phyloP scores from a whole-genome alignment of 2,113 vertebrate species.

The Tetraodon nigroviridis region DNA sequence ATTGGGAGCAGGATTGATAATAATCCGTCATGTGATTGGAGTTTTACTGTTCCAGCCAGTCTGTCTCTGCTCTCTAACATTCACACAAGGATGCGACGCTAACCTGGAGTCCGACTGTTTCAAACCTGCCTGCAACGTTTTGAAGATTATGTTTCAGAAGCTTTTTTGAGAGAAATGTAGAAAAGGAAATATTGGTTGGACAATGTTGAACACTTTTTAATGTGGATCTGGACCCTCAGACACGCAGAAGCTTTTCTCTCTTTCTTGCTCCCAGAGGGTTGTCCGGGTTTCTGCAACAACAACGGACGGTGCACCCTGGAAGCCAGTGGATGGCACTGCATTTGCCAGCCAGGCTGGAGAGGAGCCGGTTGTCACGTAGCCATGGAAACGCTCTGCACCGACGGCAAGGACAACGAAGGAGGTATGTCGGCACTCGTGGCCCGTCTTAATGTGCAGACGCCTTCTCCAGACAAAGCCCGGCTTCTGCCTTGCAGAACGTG shows the following conservation, averaged over 20 bases:
- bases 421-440: constrained; percentile 66
- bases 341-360: constrained; percentile 96
- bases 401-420: constrained; percentile 98
- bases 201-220: too few species aligned
- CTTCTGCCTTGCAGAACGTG: too few species aligned
- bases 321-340: constrained; percentile 96
- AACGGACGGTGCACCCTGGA: constrained; percentile 96
- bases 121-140: too few species aligned
- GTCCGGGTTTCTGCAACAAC: constrained; percentile 98
- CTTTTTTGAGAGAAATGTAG: constrained; percentile 12
- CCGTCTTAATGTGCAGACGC: too few species aligned
- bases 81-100: too few species aligned
- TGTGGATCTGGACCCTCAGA: too few species aligned
- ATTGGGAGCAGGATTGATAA: too few species aligned
- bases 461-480: too few species aligned
- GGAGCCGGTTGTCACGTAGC: constrained; percentile 94
- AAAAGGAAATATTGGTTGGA: not conserved
- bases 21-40: too few species aligned
- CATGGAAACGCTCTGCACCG: constrained; percentile 95
- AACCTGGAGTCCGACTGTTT: too few species aligned
- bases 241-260: constrained; percentile 24
- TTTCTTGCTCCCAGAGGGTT: constrained; percentile 83
- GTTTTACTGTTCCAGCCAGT: too few species aligned
- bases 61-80: too few species aligned
- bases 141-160: constrained; percentile 24